Percentiles rank a stretch among this genome's conserved stretches.
Evolutionary conservation across 2,797 vertebrate species (phyloP).

Genomic region (Gobio occitaniae): DNA sequence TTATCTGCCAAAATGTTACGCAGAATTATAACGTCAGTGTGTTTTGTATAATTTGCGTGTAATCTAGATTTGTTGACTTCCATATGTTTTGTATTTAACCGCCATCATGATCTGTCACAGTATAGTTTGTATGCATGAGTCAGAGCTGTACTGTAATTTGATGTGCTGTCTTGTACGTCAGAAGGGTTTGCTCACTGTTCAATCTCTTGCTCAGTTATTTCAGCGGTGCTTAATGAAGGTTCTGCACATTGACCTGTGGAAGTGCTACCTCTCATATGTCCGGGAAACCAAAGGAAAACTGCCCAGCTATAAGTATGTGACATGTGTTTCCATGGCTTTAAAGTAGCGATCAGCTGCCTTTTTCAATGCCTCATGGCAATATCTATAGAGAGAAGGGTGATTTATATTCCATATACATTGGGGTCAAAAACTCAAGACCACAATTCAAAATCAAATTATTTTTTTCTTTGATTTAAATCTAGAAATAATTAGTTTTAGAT

Average conservation of each 20-base stretch:
- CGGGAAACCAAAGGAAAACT: constrained; percentile 99
- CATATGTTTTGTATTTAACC: not conserved
- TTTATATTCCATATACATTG: no score
- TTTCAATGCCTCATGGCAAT: not conserved
- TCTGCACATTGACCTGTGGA: constrained; percentile 99
- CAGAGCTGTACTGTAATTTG: not conserved
- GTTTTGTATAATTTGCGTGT: not conserved
- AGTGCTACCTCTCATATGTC: constrained; percentile 99
- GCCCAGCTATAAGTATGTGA: constrained; percentile 98
- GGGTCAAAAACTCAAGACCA: not conserved
- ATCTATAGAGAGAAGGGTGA: not conserved
- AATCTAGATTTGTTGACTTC: not conserved
- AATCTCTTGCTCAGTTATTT: constrained; percentile 84
- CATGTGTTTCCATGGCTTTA: constrained; percentile 2
- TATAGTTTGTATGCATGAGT: not conserved
- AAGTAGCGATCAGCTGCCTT: not conserved
- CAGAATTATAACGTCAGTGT: not conserved
- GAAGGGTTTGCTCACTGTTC: not conserved
- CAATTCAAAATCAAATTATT: not conserved
- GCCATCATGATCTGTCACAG: not conserved
- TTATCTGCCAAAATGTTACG: not conserved
- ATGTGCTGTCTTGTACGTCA: not conserved
- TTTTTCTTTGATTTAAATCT: not conserved
- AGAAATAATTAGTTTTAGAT: not conserved
- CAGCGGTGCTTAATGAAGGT: constrained; percentile 99